Evolutionary conservation across 2,888 invertebrate genomes (phyloP), one percentile per base, ranked within the genome.

Genomic region (Anaspis maculata): DNA sequence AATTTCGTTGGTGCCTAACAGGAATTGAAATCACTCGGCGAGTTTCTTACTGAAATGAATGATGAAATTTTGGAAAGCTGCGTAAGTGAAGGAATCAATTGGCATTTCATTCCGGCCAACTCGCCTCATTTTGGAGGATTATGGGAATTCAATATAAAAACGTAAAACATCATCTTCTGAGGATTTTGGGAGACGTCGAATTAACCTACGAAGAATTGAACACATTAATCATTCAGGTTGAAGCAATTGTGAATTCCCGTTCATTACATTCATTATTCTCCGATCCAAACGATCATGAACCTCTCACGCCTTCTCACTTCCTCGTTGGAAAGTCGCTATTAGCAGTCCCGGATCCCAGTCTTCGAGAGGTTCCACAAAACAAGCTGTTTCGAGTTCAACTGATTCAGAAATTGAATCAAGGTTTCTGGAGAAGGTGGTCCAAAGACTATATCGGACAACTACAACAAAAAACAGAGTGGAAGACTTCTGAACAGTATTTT

Each of bases 81-180:
- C 24, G 4, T 5, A 7, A 10, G 5, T 10, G 6, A 24, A 10
- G 12, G 24, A 9, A 24, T 30, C 3, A 4, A 30, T n/a, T 30
- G 30, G 30, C n/a, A 10, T 7, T 30, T 30, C 13, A 30, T 21
- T 3, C 30, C 30, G 2, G 9, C 30, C 2, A 3, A 6, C n/a
- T 21, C 30, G 3, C 34, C 34, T 15, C 29, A 34, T 11, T 31
- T 34, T 15, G 34, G 34, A 9, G 34, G 34, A 6, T 14, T 34
- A 3, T 34, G 30, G 30, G 30, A 34, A 25, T 21, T 30, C 1
- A 24, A 11, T 9, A 24, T 34, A 3, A 29, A 25, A 14, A 13
- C 15, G 19, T 30, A 11, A 34, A 34, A 24, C 13, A 13, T 5
- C 29, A 34, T 30, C 22, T 34, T 16, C 22, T 15, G 15, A 12